phyloP scores from a whole-genome alignment of 2,888 invertebrate genomes.

The Himalopsyche tibetana region DNA sequence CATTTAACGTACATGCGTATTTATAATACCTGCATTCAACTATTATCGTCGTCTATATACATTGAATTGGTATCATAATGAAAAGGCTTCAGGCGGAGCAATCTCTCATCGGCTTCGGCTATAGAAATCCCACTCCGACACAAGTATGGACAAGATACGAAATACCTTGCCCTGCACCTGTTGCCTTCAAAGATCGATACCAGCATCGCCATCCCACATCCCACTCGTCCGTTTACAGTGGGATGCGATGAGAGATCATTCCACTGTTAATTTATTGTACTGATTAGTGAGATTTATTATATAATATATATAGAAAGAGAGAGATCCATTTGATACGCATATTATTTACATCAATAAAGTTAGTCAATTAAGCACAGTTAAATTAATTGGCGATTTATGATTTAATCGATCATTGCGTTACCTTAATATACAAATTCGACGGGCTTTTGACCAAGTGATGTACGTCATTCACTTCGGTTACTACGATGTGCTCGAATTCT shows the following conservation, averaged over 20 bases:
- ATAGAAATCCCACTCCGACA: slow-evolving; percentile 13
- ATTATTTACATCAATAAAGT: not conserved
- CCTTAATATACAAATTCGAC: not conserved
- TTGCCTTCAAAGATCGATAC: not conserved
- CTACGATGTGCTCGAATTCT: no score
- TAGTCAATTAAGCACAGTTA: not conserved
- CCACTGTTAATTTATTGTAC: not conserved
- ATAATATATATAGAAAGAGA: not conserved
- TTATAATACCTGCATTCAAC: no score
- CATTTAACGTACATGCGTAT: no score
- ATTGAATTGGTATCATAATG: not conserved
- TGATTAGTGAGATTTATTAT: not conserved
- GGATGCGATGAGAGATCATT: slow-evolving; percentile 23
- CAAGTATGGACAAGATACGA: not conserved
- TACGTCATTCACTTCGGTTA: no score
- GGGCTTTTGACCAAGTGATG: no score
- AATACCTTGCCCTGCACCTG: slow-evolving; percentile 12
- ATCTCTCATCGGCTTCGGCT: not conserved
- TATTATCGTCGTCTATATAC: not conserved
- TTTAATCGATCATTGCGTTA: not conserved
- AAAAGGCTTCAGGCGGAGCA: not conserved
- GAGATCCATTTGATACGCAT: not conserved
- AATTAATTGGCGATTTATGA: not conserved
- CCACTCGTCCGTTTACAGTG: slow-evolving; percentile 4
- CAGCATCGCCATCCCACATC: slow-evolving; percentile 1